A percentile compares a stretch with the other conserved stretches of the same genome.
phyloP scores from a whole-genome alignment of 2,888 invertebrate genomes.

The Creontiades dilutus region DNA sequence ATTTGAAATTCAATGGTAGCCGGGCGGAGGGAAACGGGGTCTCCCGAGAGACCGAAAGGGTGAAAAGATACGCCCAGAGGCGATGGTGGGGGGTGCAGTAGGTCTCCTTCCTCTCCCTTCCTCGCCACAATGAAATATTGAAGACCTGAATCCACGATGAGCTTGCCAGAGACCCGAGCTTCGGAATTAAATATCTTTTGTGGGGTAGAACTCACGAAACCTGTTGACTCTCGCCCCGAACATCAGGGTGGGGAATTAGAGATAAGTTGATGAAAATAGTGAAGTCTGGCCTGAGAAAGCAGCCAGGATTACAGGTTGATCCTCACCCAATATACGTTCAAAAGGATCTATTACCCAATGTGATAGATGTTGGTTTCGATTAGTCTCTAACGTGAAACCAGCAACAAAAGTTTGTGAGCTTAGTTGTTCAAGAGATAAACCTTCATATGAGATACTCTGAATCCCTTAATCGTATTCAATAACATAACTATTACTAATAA shows the following conservation, averaged over 20 bases:
- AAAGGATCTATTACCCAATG: too few relatives aligned
- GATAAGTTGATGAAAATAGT: constrained; percentile 56
- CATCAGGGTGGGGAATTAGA: constrained; percentile 30
- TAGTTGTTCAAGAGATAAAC: too few relatives aligned
- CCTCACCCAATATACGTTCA: background rate
- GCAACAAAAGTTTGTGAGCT: too few relatives aligned
- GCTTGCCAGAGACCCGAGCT: background rate
- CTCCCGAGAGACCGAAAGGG: background rate
- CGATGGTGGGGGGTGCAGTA: background rate
- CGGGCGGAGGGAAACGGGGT: background rate
- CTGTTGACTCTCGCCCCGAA: constrained; percentile 43
- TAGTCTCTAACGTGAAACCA: too few relatives aligned
- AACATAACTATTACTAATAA: too few relatives aligned
- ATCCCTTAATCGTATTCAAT: too few relatives aligned
- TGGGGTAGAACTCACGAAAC: constrained; percentile 31
- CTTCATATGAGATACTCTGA: too few relatives aligned
- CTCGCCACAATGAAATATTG: constrained; percentile 55
- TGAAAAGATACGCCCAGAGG: constrained; percentile 42
- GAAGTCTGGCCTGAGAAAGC: constrained; percentile 15
- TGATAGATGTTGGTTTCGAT: too few relatives aligned
- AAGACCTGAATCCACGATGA: constrained; percentile 58
- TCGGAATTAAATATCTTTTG: constrained; percentile 55
- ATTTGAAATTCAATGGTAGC: constrained; percentile 52
- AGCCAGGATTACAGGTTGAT: constrained; percentile 1
- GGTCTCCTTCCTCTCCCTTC: background rate